Evolutionary conservation across 2,113 vertebrate genomes (phyloP).

Genomic region (Ginglymostoma cirratum): DNA sequence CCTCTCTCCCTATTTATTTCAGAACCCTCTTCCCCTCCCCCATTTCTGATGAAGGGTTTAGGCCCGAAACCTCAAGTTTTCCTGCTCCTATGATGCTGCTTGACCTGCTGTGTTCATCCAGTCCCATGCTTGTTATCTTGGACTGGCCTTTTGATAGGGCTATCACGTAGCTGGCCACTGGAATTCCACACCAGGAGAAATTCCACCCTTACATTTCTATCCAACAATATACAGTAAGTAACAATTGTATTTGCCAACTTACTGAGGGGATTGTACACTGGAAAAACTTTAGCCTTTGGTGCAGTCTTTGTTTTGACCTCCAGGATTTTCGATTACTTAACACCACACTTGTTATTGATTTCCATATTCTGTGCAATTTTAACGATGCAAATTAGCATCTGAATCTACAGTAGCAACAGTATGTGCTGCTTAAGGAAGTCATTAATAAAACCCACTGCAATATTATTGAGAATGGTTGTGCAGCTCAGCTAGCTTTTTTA

Average conservation of each 20-base stretch:
- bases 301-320: background rate
- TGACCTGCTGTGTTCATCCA: no score
- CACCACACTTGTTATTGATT: background rate
- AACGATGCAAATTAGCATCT: background rate
- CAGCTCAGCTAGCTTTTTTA: background rate
- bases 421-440: background rate
- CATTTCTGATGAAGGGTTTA: no score
- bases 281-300: background rate
- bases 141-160: background rate
- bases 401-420: background rate
- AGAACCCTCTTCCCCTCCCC: no score
- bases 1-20: no score
- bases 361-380: conserved; percentile 2
- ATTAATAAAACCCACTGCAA: background rate
- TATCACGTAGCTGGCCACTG: background rate
- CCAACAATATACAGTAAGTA: background rate
- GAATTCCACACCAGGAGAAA: background rate
- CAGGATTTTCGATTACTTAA: background rate
- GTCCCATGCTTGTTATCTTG: no score
- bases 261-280: background rate
- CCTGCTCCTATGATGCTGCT: no score
- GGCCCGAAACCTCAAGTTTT: no score
- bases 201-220: background rate
- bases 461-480: background rate
- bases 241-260: background rate